These are phyloP conservation scores for Deroplatys truncata DNA, from an alignment of 2,888 invertebrate species.

Conservation along the genomic window DNA sequence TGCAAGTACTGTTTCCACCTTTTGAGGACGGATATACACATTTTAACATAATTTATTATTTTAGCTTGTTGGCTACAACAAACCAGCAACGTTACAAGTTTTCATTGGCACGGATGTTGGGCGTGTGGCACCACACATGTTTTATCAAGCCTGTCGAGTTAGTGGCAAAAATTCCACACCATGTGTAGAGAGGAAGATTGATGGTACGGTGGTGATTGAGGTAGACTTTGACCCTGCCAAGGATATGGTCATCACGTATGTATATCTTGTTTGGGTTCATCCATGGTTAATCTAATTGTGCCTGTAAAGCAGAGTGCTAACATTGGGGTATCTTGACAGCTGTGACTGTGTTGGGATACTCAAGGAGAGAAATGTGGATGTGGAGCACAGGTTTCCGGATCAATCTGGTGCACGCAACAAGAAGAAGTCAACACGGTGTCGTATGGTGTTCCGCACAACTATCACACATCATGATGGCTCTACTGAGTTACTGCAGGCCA, in stretches of 20 bases:
- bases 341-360: conserved; percentile 97
- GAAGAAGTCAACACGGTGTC: conserved; percentile 91
- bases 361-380: conserved; percentile 89
- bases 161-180: conserved; percentile 95
- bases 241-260: conserved; percentile 79
- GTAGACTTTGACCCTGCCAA: conserved; percentile 84
- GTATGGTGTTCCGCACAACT: conserved; percentile 89
- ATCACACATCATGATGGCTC: conserved; percentile 73
- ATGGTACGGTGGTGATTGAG: conserved; percentile 93
- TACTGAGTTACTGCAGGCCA: conserved; percentile 79
- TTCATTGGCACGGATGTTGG: conserved; percentile 92
- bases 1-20: no score
- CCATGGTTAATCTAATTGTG: background rate
- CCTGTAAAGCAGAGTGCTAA: background rate
- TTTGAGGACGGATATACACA: no score
- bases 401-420: conserved; percentile 70
- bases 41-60: background rate
- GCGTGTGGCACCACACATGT: conserved; percentile 90
- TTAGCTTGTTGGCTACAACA: conserved; percentile 66
- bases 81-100: conserved; percentile 82
- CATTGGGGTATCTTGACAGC: conserved; percentile 38
- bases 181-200: conserved; percentile 83
- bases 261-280: conserved; percentile 14
- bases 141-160: conserved; percentile 95
- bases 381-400: conserved; percentile 85